Percentiles rank a stretch among this genome's conserved stretches.
phyloP scores from a whole-genome alignment of 92 coral and sea anemone genomes.

The Porites divaricata region DNA sequence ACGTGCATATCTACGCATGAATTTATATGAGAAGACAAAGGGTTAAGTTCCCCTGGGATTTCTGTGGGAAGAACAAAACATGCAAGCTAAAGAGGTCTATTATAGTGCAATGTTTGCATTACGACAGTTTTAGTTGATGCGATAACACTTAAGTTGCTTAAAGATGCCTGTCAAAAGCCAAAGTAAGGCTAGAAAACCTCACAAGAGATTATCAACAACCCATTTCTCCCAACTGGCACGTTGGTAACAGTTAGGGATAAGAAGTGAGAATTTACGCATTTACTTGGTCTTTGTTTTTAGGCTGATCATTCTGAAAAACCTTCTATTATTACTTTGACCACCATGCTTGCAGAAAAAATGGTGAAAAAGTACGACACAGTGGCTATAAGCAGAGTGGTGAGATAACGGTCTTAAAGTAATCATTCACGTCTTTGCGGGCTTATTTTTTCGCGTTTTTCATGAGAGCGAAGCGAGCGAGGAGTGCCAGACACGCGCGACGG shows the following conservation, averaged over 20 bases:
- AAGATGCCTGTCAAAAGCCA: background rate
- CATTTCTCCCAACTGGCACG: background rate
- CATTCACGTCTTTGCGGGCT: too few species aligned
- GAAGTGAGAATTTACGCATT: background rate
- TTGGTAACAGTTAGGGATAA: background rate
- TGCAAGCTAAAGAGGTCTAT: too few species aligned
- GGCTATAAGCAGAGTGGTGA: constrained; percentile 82
- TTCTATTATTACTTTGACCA: constrained; percentile 79
- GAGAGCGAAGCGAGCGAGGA: too few species aligned
- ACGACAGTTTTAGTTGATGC: too few species aligned
- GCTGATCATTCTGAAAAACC: constrained; percentile 99
- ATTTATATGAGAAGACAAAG: too few species aligned
- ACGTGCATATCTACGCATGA: too few species aligned
- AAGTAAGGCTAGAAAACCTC: background rate
- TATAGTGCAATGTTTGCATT: too few species aligned
- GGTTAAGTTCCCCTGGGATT: too few species aligned
- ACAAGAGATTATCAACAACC: background rate
- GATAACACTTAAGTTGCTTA: too few species aligned
- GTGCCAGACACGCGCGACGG: too few species aligned
- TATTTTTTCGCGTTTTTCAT: too few species aligned
- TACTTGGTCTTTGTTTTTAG: constrained; percentile 37
- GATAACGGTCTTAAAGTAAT: background rate
- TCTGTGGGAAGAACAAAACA: too few species aligned
- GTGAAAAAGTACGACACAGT: constrained; percentile 90
- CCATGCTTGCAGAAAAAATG: constrained; percentile 81